Evolutionary conservation across 2,797 vertebrate species (phyloP), one percentile per base, ranked within the genome.

Genomic region (Xiphophorus birchmanni): DNA sequence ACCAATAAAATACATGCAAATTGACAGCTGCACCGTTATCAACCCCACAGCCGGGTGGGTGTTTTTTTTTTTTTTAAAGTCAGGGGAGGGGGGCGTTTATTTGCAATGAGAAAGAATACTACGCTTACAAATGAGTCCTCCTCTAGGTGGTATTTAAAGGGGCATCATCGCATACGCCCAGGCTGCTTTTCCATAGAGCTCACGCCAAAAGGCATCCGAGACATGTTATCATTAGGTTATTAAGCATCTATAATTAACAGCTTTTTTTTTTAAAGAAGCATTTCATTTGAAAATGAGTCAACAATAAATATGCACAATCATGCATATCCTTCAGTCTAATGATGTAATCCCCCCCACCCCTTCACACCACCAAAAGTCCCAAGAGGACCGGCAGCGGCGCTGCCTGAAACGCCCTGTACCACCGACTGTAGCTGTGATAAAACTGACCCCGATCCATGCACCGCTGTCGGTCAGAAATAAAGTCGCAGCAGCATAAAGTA

Each of bases 281-380:
- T 2, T 45, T 44, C 2, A 26, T 35, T 37, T 6, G 7, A 40
- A n/a, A 32, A 1, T 0, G 23, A 37, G n/a, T 26, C 44, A 58
- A 56, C 9, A 23, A 52, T 56, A 42, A 81, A 83, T 86, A 77
- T 88, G 92, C 92, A 81, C 87, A 91, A 90, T 90, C 94, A 94
- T 91, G 82, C 90, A 83, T 29, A 72, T 45, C 69, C 12, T 72
- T 83, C 88, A 74, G 86, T 86, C 83, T 84, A 84, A 96, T 95
- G 95, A 96, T 96, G 95, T 96, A 90, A 96, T 95, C 93, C 89
- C 92, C 93, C 90, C 21, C 8, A 48, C 4, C 13, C 0, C 50
- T 2, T 1, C 18, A 2, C 8, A 10, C 21, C 50, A 10, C 50
- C 76, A 56, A 86, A 83, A 71, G 94, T 95, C 91, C 91, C 89